Evolutionary conservation across 1,140 invertebrate species (phyloP), one percentile per base, ranked within the genome.

Genomic region (Phenacoccus solenopsis): DNA sequence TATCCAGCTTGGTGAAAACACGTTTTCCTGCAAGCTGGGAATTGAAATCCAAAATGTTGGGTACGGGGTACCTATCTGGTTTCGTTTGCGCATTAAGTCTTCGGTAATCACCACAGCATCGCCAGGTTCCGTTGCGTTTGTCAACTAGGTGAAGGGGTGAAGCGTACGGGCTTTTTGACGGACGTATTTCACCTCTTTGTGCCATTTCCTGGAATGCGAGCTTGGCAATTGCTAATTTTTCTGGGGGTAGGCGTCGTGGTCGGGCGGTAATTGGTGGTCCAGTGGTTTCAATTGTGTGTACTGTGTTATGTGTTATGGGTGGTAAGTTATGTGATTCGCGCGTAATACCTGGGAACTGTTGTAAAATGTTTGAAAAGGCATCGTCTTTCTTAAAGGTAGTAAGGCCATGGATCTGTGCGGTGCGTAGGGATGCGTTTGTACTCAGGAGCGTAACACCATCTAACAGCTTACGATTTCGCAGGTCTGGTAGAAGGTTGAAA

Each of bases 61-160:
- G 77, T 0, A 81, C 70, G 4, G 78, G 79, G 71, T 80, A 82
- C 1, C 73, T 61, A 70, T 83, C 79, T 0, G 69, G 21, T 20
- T 30, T 27, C 0, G 64, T 82, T 3, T 75, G 24, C 0, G 73
- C 49, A 72, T 84, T 84, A 0, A 83, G 70, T n/a, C 67, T 56
- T 10, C 78, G 73, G 71, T 80, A 84, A 74, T 84, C 82, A 0
- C 81, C 78, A 71, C 78, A 79, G 0, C 77, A 73, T 9, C 80
- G 68, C 72, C 75, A 80, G 9, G 71, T 69, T 7, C 76, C 78
- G 71, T 78, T 72, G 59, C 74, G 73, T 70, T 83, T 83, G 5
- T 72, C 72, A 0, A 80, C 79, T 28, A 83, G 71, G 69, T 80
- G 78, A 2, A 82, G 70, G 21, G 79, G 78, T 4, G 76, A 78